Conservation (phyloP, 2,888 invertebrate genomes). For the Torymus tubicola region DNA sequence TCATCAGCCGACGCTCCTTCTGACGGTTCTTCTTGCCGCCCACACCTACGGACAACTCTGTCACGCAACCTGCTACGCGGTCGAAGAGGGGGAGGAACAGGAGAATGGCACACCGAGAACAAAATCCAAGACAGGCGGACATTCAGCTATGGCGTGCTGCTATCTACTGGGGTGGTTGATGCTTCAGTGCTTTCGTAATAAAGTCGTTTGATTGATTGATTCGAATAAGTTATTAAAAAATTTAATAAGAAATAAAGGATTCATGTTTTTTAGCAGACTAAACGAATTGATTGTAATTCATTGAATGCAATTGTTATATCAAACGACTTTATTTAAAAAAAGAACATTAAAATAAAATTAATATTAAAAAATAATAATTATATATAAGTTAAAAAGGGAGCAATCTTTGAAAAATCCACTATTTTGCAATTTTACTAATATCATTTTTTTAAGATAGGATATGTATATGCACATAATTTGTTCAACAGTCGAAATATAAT, state of each 20-base stretch:
- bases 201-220: neutral
- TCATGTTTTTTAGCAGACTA: too few species aligned
- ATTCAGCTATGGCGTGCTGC: constrained; percentile 55
- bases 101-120: constrained; percentile 60
- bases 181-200: too few species aligned
- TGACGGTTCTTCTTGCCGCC: constrained; percentile 96
- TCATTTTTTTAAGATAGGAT: too few species aligned
- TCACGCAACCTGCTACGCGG: constrained; percentile 69
- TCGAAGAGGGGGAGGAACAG: too few species aligned
- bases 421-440: too few species aligned
- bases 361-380: neutral
- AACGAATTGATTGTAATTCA: neutral
- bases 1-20: constrained; percentile 94
- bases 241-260: too few species aligned
- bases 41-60: constrained; percentile 81
- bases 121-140: constrained; percentile 54
- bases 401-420: too few species aligned
- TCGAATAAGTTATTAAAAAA: too few species aligned
- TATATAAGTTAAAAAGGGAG: too few species aligned
- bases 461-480: too few species aligned
- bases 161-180: constrained; percentile 43
- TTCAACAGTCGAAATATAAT: too few species aligned
- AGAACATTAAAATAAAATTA: constrained; percentile 8
- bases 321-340: neutral
- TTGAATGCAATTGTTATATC: constrained; percentile 2